phyloP scores from a whole-genome alignment of 2,797 vertebrate species.

The Enoplosus armatus region DNA sequence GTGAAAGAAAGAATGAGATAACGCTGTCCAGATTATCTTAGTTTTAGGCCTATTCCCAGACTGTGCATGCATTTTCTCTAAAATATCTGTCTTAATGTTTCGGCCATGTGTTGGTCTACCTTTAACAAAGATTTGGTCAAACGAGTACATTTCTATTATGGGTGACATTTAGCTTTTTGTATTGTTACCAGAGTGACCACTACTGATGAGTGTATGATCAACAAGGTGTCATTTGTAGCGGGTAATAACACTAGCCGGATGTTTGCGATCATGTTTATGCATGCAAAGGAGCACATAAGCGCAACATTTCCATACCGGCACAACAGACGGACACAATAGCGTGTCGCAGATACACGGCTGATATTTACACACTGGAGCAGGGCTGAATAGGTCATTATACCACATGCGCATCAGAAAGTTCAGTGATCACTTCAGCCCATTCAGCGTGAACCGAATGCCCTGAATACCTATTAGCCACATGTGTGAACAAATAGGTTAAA shows the following conservation, averaged over 20 bases:
- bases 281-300: conserved; percentile 73
- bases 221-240: conserved; percentile 59
- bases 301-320: conserved; percentile 76
- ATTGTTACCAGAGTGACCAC: conserved; percentile 43
- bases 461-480: conserved; percentile 58
- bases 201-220: conserved; percentile 53
- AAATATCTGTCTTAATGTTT: conserved; percentile 17
- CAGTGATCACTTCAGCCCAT: conserved; percentile 70
- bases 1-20: conserved; percentile 54
- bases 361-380: conserved; percentile 77
- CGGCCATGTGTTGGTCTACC: neutral
- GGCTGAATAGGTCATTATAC: conserved; percentile 80
- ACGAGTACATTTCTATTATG: conserved; percentile 17
- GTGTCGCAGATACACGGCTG: conserved; percentile 76
- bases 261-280: conserved; percentile 72
- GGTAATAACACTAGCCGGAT: conserved; percentile 48
- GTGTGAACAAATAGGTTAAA: conserved; percentile 69
- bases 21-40: conserved; percentile 53
- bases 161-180: conserved; percentile 65
- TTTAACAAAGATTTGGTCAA: conserved; percentile 20
- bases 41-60: conserved; percentile 53
- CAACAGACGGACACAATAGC: conserved; percentile 71
- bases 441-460: conserved; percentile 57
- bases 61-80: conserved; percentile 1
- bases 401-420: conserved; percentile 76